phyloP scores from a whole-genome alignment of 2,888 invertebrate genomes.

The Protonemura montana region DNA sequence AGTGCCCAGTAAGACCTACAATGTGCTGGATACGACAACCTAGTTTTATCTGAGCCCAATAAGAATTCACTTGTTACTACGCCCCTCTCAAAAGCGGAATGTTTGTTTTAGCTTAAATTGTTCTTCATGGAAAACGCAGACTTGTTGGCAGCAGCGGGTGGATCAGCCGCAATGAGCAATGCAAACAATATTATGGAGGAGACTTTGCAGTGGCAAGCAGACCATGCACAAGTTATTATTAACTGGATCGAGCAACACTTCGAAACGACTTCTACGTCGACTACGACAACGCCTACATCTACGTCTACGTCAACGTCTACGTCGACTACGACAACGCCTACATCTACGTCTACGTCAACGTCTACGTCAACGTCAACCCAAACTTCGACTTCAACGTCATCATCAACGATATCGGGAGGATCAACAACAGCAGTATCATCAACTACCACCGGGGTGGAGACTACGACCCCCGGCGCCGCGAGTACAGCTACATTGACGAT shows the following conservation, averaged over 20 bases:
- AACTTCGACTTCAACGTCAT: background rate
- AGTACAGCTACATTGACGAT: background rate
- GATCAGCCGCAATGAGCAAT: background rate
- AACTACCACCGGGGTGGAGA: background rate
- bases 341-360: background rate
- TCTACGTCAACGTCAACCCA: background rate
- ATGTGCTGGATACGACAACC: no score
- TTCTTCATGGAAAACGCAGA: constrained; percentile 34
- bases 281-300: background rate
- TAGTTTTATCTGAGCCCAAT: no score
- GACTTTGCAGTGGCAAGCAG: constrained; percentile 16
- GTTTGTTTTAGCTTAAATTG: constrained; percentile 36
- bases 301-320: background rate
- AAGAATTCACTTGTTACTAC: no score
- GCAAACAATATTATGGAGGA: constrained; percentile 41
- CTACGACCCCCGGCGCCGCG: background rate
- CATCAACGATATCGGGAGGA: background rate
- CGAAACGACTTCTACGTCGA: background rate
- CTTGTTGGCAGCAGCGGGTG: background rate
- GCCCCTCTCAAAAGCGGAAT: no score
- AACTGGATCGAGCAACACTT: constrained; percentile 48
- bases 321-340: background rate
- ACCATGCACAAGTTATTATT: background rate
- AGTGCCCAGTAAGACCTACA: no score
- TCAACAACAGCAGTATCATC: background rate